phyloP scores from a whole-genome alignment of 2,888 invertebrate genomes.

The Phengaris alcon region DNA sequence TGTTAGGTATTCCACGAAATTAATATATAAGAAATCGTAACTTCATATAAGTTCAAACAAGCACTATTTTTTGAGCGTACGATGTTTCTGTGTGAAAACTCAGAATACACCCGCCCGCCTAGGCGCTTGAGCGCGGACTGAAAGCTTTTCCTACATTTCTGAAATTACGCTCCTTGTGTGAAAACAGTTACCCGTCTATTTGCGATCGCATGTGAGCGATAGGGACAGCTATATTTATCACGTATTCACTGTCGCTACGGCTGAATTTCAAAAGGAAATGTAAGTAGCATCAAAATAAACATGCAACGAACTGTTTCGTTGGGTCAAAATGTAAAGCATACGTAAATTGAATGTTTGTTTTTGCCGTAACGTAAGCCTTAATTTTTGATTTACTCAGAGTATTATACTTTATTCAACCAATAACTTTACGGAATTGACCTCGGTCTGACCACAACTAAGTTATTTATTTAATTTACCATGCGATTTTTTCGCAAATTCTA shows the following conservation, averaged over 20 bases:
- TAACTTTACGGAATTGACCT: background rate
- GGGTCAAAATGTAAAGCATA: slow-evolving; percentile 39
- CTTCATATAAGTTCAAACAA: slow-evolving; percentile 33
- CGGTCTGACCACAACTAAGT: background rate
- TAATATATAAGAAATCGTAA: background rate
- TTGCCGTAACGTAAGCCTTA: background rate
- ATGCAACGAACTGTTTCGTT: slow-evolving; percentile 54
- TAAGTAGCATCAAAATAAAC: slow-evolving; percentile 72
- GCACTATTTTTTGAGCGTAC: slow-evolving; percentile 38
- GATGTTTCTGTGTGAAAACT: slow-evolving; percentile 42
- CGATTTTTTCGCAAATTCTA: background rate
- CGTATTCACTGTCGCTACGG: slow-evolving; percentile 43
- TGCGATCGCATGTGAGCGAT: slow-evolving; percentile 47
- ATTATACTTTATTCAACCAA: background rate
- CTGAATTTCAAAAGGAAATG: slow-evolving; percentile 60
- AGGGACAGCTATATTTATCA: slow-evolving; percentile 46
- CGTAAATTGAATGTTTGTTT: slow-evolving; percentile 32
- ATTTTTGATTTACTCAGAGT: slow-evolving; percentile 9
- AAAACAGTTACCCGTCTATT: slow-evolving; percentile 54
- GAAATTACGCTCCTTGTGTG: slow-evolving; percentile 44
- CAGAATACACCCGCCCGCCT: slow-evolving; percentile 54
- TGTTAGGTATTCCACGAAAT: background rate
- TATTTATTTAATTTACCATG: background rate
- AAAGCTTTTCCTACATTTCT: slow-evolving; percentile 54
- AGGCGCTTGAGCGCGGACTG: slow-evolving; percentile 73